Base-by-base conservation (phyloP, 2,888 invertebrate genomes). In the Cheilosia vernalis region DNA sequence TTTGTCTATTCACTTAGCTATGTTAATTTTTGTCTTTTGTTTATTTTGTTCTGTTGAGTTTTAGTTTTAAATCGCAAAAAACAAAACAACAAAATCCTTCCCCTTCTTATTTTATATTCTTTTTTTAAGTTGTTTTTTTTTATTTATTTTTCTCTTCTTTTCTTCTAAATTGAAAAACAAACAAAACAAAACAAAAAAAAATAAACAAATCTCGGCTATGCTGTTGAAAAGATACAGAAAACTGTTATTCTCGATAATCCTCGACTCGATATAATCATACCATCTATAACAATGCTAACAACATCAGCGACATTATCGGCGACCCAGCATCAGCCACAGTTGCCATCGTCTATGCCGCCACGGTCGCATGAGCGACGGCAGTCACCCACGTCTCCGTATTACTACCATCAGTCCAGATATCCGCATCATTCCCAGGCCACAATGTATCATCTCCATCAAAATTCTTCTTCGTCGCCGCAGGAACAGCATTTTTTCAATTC, bases 61-160 rank as follows among this genome's bases (percentile, higher is more conserved):
- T 87, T 76, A 49, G 79, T 82, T 87, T 55, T 73, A 70, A 82
- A 78, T 81, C 69, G 69, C 70, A 81, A 72, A 66, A 40, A 21
- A 21, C 21, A 15, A 58, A 87, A 67, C 88, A 87, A 60, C 61
- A 76, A 85, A 90, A 89, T 90, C 90, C 90, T 90, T 91, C 89
- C 89, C 77, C 89, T 89, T 90, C 88, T 88, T 88, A 87, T 86
- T 83, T 88, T 88, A 88, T 88, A 88, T 88, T 87, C 88, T 87
- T 88, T 87, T 89, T 90, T 89, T 89, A 88, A 89, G 90, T 90
- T 90, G 87, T 88, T 89, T 88, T 89, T 88, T 89, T 89, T 88
- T 88, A 70, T 89, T 76, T 88, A 76, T 84, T 88, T 87, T 79
- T 84, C 88, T 89, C 86, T 85, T 82, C 86, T 87, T 88, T 88